Percentiles rank a stretch among this genome's conserved stretches.
These are phyloP conservation scores for Strongylocentrotus purpuratus DNA, from an alignment of 35 echinoderm and acorn worm genomes.

Conservation along the genomic window DNA sequence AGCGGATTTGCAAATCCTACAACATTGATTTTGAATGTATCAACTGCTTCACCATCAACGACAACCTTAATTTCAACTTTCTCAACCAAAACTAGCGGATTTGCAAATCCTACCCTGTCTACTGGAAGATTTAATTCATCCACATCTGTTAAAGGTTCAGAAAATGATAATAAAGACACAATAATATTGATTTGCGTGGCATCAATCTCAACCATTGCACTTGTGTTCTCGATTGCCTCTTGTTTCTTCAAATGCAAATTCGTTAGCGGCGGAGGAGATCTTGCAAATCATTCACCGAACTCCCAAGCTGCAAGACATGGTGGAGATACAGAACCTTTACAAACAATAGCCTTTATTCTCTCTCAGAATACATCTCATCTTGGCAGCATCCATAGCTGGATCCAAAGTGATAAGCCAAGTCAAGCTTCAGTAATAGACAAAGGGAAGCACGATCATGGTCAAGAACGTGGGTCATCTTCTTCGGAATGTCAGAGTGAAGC, in stretches of 20 bases:
- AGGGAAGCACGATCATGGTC: not conserved
- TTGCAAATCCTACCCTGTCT: too few species aligned
- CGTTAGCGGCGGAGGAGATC: not conserved
- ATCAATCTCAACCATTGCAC: not conserved
- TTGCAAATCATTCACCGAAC: not conserved
- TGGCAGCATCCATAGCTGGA: not conserved
- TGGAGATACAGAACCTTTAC: not conserved
- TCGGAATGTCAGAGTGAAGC: not conserved
- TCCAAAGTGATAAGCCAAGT: not conserved
- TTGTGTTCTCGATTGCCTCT: not conserved
- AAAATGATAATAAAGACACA: not conserved
- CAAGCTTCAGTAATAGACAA: not conserved
- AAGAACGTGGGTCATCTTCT: not conserved
- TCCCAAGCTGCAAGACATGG: not conserved
- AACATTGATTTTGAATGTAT: not conserved
- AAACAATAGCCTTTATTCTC: not conserved
- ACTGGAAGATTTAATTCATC: too few species aligned
- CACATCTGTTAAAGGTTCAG: not conserved
- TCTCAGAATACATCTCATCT: not conserved
- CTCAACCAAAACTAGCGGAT: not conserved
- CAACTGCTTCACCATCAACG: not conserved
- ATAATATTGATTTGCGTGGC: not conserved
- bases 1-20: not conserved
- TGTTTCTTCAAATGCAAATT: not conserved
- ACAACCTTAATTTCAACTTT: not conserved